A percentile compares a stretch with the other conserved stretches of the same genome.
These are phyloP conservation scores for Helicoverpa armigera DNA, from an alignment of 1,140 invertebrate genomes.

Conservation along the genomic window DNA sequence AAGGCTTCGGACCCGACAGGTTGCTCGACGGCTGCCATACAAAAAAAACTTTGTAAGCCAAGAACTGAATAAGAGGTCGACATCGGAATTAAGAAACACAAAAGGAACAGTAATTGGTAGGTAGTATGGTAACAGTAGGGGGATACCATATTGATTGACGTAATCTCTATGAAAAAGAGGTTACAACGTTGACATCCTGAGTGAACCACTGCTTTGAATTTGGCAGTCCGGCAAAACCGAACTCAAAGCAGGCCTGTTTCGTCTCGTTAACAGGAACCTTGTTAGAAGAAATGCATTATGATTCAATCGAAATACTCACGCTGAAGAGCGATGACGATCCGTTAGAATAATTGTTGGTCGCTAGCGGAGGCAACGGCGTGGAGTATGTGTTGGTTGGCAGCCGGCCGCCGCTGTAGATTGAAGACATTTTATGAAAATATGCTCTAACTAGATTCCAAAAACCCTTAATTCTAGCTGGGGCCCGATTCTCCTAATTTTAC, in stretches of 20 bases:
- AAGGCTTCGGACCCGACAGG: conserved; percentile 88
- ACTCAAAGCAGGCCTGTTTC: not conserved
- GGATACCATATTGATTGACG: too few relatives aligned
- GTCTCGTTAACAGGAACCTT: too few relatives aligned
- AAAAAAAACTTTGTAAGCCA: conserved; percentile 2
- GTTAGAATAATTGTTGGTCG: conserved; percentile 83
- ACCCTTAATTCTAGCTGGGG: not conserved
- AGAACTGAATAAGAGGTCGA: not conserved
- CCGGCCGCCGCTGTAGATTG: conserved; percentile 87
- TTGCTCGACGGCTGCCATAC: conserved; percentile 82
- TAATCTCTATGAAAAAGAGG: too few relatives aligned
- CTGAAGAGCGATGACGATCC: conserved; percentile 81
- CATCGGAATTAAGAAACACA: not conserved
- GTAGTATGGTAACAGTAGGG: too few relatives aligned
- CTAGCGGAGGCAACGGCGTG: conserved; percentile 88
- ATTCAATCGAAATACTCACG: conserved; percentile 66
- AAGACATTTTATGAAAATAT: not conserved
- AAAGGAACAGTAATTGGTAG: not conserved
- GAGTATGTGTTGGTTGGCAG: conserved; percentile 89
- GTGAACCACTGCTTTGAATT: not conserved
- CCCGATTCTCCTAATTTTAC: too few relatives aligned
- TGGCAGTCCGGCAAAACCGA: not conserved
- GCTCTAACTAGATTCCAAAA: not conserved
- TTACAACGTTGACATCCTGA: too few relatives aligned
- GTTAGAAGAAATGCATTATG: not conserved